Evolutionary conservation across 2,113 vertebrate genomes (phyloP).

Genomic region (Sciurus niger): DNA sequence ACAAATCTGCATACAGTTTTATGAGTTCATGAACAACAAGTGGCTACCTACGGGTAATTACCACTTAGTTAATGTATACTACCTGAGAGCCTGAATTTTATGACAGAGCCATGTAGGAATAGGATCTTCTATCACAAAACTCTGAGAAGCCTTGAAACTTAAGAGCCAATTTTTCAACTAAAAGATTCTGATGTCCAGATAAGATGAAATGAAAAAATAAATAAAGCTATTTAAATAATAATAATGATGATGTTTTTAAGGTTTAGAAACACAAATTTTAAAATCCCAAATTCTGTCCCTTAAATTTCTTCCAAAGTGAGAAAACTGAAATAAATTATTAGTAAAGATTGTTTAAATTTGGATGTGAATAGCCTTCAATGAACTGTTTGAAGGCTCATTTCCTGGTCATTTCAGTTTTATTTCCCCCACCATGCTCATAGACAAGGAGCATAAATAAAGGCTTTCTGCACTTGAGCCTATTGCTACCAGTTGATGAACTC

Average conservation of each 20-base stretch:
- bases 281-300: neutral
- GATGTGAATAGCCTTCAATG: neutral
- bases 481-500: neutral
- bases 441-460: neutral
- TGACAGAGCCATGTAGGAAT: neutral
- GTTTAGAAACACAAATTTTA: neutral
- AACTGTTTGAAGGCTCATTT: neutral
- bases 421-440: neutral
- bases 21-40: neutral
- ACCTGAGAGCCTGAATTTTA: neutral
- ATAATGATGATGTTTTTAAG: neutral
- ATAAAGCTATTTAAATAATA: neutral
- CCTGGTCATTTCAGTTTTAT: neutral
- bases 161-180: neutral
- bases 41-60: neutral
- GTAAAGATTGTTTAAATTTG: constrained; percentile 37
- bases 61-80: neutral
- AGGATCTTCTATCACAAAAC: neutral
- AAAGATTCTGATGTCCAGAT: neutral
- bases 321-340: constrained; percentile 40
- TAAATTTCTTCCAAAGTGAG: neutral
- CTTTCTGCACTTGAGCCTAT: neutral
- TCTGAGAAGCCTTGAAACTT: neutral
- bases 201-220: neutral
- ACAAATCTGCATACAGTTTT: neutral